These are phyloP conservation scores for Bombus pyrosoma DNA, from an alignment of 1,140 invertebrate genomes.

Conservation along the genomic window DNA sequence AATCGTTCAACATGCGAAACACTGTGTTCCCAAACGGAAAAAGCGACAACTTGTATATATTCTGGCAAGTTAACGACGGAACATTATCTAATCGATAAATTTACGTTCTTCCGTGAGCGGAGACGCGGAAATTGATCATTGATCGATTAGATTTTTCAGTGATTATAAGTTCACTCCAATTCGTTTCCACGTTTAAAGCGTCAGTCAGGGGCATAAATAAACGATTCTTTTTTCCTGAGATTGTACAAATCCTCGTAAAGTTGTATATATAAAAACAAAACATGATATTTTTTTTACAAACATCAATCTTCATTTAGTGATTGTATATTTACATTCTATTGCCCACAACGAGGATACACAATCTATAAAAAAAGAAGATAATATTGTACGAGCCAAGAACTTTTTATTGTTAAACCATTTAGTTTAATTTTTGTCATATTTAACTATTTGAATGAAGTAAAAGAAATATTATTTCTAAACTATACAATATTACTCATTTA, in stretches of 20 bases:
- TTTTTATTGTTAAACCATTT: too few species aligned
- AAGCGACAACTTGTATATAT: constrained; percentile 42
- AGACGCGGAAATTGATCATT: constrained; percentile 8
- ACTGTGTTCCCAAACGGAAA: constrained; percentile 48
- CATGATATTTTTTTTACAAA: not conserved
- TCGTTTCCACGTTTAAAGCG: constrained; percentile 1
- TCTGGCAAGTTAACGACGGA: constrained; percentile 14
- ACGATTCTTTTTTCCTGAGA: not conserved
- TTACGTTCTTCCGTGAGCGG: not conserved
- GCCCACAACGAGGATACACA: not conserved
- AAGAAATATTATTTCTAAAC: not conserved
- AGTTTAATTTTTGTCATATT: not conserved
- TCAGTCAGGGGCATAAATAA: constrained; percentile 34
- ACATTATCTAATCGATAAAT: not conserved
- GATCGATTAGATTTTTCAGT: constrained; percentile 1
- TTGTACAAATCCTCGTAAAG: not conserved
- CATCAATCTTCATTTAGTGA: not conserved
- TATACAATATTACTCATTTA: constrained; percentile 18
- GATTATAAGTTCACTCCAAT: not conserved
- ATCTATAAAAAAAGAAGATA: not conserved
- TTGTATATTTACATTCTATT: not conserved
- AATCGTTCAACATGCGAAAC: constrained; percentile 16
- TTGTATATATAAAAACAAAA: constrained; percentile 20
- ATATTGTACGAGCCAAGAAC: not conserved
- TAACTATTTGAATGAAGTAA: not conserved